Evolutionary conservation across 2,888 invertebrate genomes (phyloP).

Genomic region (Linyphia triangularis): DNA sequence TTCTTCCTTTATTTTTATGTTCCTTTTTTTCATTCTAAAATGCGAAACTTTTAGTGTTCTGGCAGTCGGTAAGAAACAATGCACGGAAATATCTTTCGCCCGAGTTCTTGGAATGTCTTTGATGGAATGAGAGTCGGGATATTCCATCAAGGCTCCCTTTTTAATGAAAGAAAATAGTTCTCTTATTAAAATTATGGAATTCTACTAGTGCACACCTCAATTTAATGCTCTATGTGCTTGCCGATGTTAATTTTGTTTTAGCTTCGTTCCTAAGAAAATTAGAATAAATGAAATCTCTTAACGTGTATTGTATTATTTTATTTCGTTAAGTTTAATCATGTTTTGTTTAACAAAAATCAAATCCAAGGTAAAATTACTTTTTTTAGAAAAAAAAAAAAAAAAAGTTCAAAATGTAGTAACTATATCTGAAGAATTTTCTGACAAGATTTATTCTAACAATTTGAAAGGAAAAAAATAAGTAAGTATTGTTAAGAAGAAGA

Average conservation of each 20-base stretch:
- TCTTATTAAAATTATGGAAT: constrained; percentile 57
- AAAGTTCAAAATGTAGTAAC: too few species aligned
- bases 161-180: constrained; percentile 56
- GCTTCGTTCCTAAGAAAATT: not conserved
- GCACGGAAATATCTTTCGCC: constrained; percentile 49
- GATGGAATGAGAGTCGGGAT: constrained; percentile 42
- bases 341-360: not conserved
- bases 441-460: too few species aligned
- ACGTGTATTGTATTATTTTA: not conserved
- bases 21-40: constrained; percentile 19
- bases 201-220: constrained; percentile 28
- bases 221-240: constrained; percentile 25
- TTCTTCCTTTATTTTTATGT: not conserved
- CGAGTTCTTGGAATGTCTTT: constrained; percentile 29
- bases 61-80: constrained; percentile 35
- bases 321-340: not conserved
- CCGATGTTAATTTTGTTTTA: not conserved
- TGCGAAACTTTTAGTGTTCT: constrained; percentile 25
- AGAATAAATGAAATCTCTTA: not conserved
- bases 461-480: too few species aligned
- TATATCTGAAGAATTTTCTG: too few species aligned
- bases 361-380: too few species aligned
- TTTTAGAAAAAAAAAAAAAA: too few species aligned
- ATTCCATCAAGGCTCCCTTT: constrained; percentile 1
- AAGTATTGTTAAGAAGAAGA: too few species aligned